These are phyloP conservation scores for Drosophila burlai DNA, from an alignment of 1,140 invertebrate genomes.

Conservation along the genomic window DNA sequence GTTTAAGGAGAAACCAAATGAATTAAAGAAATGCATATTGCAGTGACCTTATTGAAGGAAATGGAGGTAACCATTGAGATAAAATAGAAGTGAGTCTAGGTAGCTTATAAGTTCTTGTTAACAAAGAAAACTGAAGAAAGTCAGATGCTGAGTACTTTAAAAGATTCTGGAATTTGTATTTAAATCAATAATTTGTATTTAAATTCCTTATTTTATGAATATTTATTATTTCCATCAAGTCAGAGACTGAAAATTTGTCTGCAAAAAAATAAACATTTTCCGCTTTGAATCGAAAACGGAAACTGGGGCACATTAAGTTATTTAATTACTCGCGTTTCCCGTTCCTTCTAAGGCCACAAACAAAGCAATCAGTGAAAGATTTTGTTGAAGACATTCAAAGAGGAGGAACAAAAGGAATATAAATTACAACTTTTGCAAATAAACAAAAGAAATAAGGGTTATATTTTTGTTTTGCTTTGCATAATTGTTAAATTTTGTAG, in stretches of 20 bases:
- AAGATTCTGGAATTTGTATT: neutral
- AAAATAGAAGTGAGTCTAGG: neutral
- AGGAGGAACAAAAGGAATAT: slow-evolving; percentile 34
- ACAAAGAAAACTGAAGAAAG: neutral
- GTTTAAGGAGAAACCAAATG: slow-evolving; percentile 18
- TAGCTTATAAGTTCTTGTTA: neutral
- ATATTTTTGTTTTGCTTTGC: slow-evolving; percentile 20
- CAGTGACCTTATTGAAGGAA: slow-evolving; percentile 19
- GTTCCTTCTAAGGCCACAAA: slow-evolving; percentile 30
- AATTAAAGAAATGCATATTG: neutral
- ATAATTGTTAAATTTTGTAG: slow-evolving; percentile 71
- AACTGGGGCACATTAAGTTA: slow-evolving; percentile 8
- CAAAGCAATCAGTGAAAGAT: slow-evolving; percentile 26
- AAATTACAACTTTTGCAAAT: slow-evolving; percentile 41
- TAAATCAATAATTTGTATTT: neutral
- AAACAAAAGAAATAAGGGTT: slow-evolving; percentile 32
- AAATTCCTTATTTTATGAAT: neutral
- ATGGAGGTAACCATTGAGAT: neutral
- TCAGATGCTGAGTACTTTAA: neutral
- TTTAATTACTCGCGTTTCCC: slow-evolving; percentile 9
- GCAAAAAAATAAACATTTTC: slow-evolving; percentile 9
- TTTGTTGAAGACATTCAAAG: slow-evolving; percentile 32
- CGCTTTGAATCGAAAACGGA: slow-evolving; percentile 18
- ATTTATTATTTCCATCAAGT: slow-evolving; percentile 1
- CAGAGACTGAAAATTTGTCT: neutral